These are phyloP conservation scores for Crocidura indochinensis DNA, from an alignment of 2,797 vertebrate species.

Conservation along the genomic window DNA sequence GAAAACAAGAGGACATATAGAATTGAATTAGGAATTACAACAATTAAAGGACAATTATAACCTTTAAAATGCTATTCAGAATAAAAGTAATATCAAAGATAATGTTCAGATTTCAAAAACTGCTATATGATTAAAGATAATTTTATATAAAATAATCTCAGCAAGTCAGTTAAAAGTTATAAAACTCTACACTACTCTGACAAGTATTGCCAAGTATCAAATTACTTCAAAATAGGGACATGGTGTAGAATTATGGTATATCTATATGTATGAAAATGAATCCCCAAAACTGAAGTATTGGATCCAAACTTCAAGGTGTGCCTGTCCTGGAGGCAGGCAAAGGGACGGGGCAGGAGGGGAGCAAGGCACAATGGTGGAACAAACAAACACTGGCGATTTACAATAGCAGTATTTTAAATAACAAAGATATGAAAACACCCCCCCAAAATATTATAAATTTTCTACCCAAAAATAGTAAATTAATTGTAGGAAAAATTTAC, in stretches of 20 bases:
- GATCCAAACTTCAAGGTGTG: too few relatives aligned
- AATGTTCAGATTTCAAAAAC: background rate
- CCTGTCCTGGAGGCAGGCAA: too few relatives aligned
- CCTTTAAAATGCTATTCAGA: background rate
- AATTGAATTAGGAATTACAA: background rate
- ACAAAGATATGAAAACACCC: background rate
- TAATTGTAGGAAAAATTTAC: conserved; percentile 33
- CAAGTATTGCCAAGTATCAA: background rate
- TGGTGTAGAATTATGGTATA: too few relatives aligned
- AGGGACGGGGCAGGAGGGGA: too few relatives aligned
- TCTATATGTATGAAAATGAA: too few relatives aligned
- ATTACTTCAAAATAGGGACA: background rate
- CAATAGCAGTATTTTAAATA: too few relatives aligned
- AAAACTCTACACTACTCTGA: background rate
- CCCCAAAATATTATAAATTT: too few relatives aligned
- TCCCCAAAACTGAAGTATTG: too few relatives aligned
- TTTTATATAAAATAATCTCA: conserved; percentile 29
- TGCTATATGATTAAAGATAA: background rate
- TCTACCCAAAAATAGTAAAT: too few relatives aligned
- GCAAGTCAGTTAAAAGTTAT: background rate
- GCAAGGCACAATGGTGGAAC: too few relatives aligned
- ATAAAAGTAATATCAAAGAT: background rate
- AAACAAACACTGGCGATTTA: too few relatives aligned
- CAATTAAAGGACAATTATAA: background rate
- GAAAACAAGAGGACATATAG: background rate